Base-by-base conservation (phyloP, 2,888 invertebrate genomes). In the Coelogynopora nodosa region DNA sequence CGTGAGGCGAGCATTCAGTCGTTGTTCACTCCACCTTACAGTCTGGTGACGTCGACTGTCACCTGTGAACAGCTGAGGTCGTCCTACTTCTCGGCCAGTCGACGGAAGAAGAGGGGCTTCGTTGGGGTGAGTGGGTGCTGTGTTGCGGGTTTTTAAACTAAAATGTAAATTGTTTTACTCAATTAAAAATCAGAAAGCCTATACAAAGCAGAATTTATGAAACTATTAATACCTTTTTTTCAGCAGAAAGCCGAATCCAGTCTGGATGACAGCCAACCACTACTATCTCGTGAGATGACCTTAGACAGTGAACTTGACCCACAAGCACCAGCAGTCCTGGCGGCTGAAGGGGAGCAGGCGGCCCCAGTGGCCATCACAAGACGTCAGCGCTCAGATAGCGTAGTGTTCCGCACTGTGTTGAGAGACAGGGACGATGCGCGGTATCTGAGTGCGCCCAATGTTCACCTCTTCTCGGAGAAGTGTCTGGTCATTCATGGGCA, bases 401-500 rank as follows among this genome's bases (percentile, higher is more conserved):
- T 5, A 26, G 27, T 74, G 18, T 74, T 74, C 74, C 5, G 2
- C 2, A 26, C 18, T 26, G 74, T 74, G 74, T 2, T 74, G 23
- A 5, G 27, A 26, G 74, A 74, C 23, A 10, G 27, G 10, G 74
- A n/a, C 2, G 74, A 74, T 26, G 27, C 23, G 2, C 31, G 31
- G 1, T 49, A 49, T 49, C 10, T 67, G 67, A 84, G 84, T 84
- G 85, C 67, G 26, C 85, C 85, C 2, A 85, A 85, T 29, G 29
- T 67, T 0, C 85, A 85, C 23, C 67, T 67, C 67, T 23, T 67
- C 26, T 67, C 49, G 1, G 85, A 85, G n/a, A 27, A 83, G 2
- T n/a, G 23, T 84, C 67, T 85, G 0, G 67, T 85, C 28, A 67
- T 85, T 67, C 81, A 85, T 85, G 49, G 26, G 5, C 26, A 85